Conservation (phyloP, 2,113 vertebrate species). For the Solea solea region DNA sequence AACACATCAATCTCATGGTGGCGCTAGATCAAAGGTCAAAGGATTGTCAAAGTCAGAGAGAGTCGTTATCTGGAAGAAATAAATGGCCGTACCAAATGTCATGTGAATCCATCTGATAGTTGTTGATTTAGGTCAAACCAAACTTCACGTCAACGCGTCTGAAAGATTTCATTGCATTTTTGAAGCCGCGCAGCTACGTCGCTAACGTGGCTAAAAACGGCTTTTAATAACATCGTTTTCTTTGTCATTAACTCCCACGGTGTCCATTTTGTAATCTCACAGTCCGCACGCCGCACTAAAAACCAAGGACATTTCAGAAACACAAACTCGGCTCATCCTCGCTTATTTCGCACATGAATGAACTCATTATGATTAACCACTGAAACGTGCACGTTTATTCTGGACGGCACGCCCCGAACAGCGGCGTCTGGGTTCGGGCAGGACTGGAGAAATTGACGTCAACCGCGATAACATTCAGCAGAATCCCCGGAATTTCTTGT, state of each 20-base stretch:
- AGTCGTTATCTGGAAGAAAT: no score
- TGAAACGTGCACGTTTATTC: slow-evolving; percentile 43
- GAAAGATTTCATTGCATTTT: no score
- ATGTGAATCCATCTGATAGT: no score
- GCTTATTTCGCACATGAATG: slow-evolving; percentile 51
- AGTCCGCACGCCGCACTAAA: neutral
- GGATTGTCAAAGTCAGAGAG: no score
- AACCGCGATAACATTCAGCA: slow-evolving; percentile 21
- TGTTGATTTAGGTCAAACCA: no score
- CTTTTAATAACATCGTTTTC: neutral
- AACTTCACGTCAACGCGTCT: no score
- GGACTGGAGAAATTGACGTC: neutral
- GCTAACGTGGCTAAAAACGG: neutral
- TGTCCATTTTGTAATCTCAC: neutral
- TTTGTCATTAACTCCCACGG: neutral
- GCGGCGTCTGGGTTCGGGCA: neutral
- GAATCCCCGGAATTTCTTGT: slow-evolving; percentile 42
- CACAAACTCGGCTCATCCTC: slow-evolving; percentile 15
- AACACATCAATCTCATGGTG: no score
- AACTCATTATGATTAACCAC: slow-evolving; percentile 43
- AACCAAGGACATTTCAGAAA: neutral
- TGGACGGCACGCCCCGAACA: slow-evolving; percentile 35
- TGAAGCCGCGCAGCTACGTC: neutral
- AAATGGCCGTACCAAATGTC: no score
- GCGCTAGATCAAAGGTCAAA: no score